These are phyloP conservation scores for Phocides pigmalion DNA, from an alignment of 1,140 invertebrate species.

Conservation along the genomic window DNA sequence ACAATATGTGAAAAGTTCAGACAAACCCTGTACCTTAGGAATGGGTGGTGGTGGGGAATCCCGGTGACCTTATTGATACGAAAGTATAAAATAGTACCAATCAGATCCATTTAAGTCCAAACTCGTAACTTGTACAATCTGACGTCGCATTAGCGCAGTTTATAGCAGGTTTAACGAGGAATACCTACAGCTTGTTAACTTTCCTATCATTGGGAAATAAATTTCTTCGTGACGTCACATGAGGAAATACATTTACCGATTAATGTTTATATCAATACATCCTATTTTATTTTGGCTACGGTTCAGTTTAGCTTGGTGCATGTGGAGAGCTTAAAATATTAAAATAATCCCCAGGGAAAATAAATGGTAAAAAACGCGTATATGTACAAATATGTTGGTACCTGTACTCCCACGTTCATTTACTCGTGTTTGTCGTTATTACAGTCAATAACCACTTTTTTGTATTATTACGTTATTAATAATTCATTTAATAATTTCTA, in stretches of 20 bases:
- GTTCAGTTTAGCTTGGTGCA: constrained; percentile 1
- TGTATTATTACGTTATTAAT: too few species aligned
- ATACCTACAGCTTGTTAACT: constrained; percentile 58
- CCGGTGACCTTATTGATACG: too few species aligned
- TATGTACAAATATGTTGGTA: too few species aligned
- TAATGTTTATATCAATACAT: constrained; percentile 1
- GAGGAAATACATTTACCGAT: neutral
- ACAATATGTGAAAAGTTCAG: too few species aligned
- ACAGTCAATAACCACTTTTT: too few species aligned
- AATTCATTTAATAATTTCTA: too few species aligned
- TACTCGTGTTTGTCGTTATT: too few species aligned
- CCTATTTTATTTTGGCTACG: neutral
- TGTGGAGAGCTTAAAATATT: constrained; percentile 5
- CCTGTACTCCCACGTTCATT: too few species aligned
- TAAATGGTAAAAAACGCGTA: neutral
- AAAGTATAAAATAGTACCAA: too few species aligned
- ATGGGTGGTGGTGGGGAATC: too few species aligned
- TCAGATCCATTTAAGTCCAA: constrained; percentile 28
- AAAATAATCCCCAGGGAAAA: neutral
- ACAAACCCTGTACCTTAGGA: too few species aligned
- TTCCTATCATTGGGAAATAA: constrained; percentile 53
- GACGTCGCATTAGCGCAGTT: constrained; percentile 54
- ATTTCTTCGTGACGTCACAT: constrained; percentile 48
- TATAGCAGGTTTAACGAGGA: constrained; percentile 55
- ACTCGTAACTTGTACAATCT: constrained; percentile 39